Conservation (phyloP, 2,113 vertebrate species). For the Otocyon megalotis region DNA sequence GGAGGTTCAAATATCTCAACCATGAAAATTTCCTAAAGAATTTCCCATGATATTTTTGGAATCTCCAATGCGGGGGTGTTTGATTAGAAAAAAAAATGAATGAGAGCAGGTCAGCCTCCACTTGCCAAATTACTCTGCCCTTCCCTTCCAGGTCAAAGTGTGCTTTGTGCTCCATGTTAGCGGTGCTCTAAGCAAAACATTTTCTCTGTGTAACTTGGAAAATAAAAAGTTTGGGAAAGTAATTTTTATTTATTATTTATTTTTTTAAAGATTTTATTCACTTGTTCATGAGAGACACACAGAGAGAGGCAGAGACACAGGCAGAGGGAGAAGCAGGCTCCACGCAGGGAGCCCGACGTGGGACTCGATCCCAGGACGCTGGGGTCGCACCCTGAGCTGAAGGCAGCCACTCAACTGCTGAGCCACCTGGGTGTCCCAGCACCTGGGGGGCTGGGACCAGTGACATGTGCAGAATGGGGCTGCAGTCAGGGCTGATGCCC, state of each 20-base stretch:
- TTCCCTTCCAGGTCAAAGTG: neutral
- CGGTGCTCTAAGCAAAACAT: neutral
- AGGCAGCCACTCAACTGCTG: too few relatives aligned
- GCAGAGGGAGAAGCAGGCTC: too few relatives aligned
- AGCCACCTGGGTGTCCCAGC: too few relatives aligned
- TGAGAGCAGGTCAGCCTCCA: neutral
- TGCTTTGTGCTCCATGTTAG: neutral
- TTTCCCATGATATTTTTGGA: slow-evolving; percentile 10
- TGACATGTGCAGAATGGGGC: neutral
- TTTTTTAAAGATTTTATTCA: too few relatives aligned
- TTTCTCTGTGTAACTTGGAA: neutral
- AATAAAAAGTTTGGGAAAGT: neutral
- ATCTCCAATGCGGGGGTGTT: neutral
- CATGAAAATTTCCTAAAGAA: slow-evolving; percentile 37
- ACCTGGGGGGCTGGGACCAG: neutral
- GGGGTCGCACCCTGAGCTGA: too few relatives aligned
- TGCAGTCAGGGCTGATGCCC: neutral
- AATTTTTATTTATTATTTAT: too few relatives aligned
- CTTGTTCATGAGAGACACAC: too few relatives aligned
- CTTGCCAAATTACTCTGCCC: slow-evolving; percentile 1
- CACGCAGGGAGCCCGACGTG: too few relatives aligned
- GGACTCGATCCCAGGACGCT: too few relatives aligned
- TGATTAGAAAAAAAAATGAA: slow-evolving; percentile 52
- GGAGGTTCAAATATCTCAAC: slow-evolving; percentile 36
- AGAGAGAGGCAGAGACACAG: too few relatives aligned